phyloP scores from a whole-genome alignment of 2,797 vertebrate genomes.

The Vultur gryphus region DNA sequence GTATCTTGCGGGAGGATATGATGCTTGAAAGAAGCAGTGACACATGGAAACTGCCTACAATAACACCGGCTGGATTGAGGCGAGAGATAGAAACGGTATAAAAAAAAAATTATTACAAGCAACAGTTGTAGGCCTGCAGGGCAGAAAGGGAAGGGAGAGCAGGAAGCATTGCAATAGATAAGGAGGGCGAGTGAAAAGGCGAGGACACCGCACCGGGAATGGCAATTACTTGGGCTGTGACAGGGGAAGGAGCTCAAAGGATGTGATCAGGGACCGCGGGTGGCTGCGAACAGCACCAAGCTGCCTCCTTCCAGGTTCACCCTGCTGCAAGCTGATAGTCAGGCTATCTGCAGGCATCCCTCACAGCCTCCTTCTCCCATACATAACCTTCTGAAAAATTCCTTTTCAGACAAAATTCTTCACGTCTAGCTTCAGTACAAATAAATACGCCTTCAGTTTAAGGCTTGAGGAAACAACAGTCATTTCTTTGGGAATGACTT shows the following conservation, averaged over 20 bases:
- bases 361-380: neutral
- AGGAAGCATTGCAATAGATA: neutral
- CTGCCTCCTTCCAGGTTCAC: neutral
- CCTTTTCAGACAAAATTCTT: neutral
- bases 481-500: neutral
- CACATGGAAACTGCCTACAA: constrained; percentile 21
- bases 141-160: neutral
- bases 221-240: neutral
- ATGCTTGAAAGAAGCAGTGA: constrained; percentile 35
- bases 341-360: neutral
- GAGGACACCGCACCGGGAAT: neutral
- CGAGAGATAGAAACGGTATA: neutral
- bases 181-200: neutral
- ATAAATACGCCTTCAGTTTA: neutral
- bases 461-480: neutral
- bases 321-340: rapidly evolving
- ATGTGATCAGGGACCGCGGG: rapidly evolving
- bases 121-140: neutral
- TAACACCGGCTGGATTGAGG: neutral
- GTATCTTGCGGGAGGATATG: neutral
- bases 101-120: neutral
- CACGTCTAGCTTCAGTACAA: neutral
- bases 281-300: neutral
- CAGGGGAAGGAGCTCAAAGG: neutral
- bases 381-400: neutral